Percentiles rank a stretch among this genome's conserved stretches.
phyloP scores from a whole-genome alignment of 2,797 vertebrate species.

The Cyprinodon diabolis region DNA sequence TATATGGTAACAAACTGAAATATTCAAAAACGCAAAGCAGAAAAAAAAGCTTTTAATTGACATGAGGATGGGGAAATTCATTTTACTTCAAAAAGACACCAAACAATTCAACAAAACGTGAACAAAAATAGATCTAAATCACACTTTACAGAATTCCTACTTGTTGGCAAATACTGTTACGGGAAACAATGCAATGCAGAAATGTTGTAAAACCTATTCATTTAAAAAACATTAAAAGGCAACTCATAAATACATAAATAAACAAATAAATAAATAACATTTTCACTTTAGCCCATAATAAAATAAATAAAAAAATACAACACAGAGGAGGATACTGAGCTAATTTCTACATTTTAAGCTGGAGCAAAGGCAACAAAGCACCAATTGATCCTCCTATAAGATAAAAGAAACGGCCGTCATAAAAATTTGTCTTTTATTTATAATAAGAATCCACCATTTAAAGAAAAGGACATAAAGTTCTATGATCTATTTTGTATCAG shows the following conservation, averaged over 20 bases:
- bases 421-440: background rate
- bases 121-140: conserved; percentile 51
- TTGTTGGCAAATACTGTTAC: conserved; percentile 32
- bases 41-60: background rate
- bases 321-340: conserved; percentile 24
- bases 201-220: conserved; percentile 26
- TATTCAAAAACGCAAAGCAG: background rate
- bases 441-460: background rate
- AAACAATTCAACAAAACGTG: conserved; percentile 33
- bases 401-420: background rate
- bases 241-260: conserved; percentile 1
- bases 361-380: conserved; percentile 13
- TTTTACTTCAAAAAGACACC: conserved; percentile 52
- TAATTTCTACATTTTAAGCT: conserved; percentile 13
- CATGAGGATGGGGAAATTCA: conserved; percentile 3
- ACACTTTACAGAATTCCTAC: conserved; percentile 35
- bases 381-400: background rate
- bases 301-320: conserved; percentile 20
- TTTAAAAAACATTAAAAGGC: conserved; percentile 17
- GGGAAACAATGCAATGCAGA: conserved; percentile 25
- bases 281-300: background rate
- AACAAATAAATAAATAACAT: background rate
- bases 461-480: background rate
- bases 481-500: background rate
- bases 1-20: background rate